Base-by-base conservation (phyloP, 2,797 vertebrate species). In the Characodon lateralis region DNA sequence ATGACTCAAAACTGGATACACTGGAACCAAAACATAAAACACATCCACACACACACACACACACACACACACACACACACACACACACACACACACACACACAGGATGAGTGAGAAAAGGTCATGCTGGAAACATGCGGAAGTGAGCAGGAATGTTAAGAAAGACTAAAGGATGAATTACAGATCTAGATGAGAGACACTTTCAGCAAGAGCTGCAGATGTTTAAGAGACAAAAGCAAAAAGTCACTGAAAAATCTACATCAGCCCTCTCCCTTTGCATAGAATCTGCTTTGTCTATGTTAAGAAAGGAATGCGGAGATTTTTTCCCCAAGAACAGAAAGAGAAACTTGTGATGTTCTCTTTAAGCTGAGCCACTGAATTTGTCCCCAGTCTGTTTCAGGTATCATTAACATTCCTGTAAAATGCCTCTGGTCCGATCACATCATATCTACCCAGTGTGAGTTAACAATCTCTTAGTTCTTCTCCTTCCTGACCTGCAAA, bases 401-500 rank as follows among this genome's bases (percentile, higher is more conserved):
- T 41, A 26, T 35, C 71, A 75, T 83, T 59, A 76, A 61, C 2
- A 76, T 68, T 84, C 66, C n/a, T 76, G 82, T 82, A 73, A 76
- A 71, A 81, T 73, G 66, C 48, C 72, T 56, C 65, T 22, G 76
- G 74, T 78, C 35, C 35, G 73, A 87, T 71, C 72, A 18, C 66
- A 22, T 84, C 77, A 70, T 85, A 90, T 91, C 85, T 89, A 73
- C 78, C 61, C 79, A 71, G 85, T 50, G 56, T 76, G 82, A 89
- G 76, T 89, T 85, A 82, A 87, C 78, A 86, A 71, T 80, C 84
- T 79, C 78, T 74, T 75, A 75, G 50, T 86, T 88, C 82, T 75
- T 83, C 89, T 87, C 89, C 90, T 92, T 94, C 92, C 93, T 91
- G 92, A 83, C 84, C 85, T 87, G 80, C 79, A 90, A 85, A 81